Evolutionary conservation across 2,797 vertebrate species (phyloP), one percentile per base, ranked within the genome.

Genomic region (Buphagus erythrorhynchus): DNA sequence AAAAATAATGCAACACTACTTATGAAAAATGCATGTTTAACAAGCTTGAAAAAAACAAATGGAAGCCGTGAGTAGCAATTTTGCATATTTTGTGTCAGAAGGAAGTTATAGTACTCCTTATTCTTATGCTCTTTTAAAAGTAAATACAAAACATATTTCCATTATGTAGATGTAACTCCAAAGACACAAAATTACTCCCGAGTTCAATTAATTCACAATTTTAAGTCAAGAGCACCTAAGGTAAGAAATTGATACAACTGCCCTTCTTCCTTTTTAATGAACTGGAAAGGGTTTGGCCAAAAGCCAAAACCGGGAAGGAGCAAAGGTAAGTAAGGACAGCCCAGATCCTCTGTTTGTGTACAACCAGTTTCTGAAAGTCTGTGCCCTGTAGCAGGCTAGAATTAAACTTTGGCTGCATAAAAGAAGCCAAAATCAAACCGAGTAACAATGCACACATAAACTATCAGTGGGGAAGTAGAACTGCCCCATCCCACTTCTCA

Each of bases 311-410:
- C 1, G 0, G 10, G 28, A 76, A 71, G 42, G 0, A 15, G 38
- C 29, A 61, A 33, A 86, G 6, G 40, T 4, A 63, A 31, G 28
- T 0, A 5, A 68, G 28, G 51, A 24, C 43, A 75, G 58, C 6
- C 12, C 2, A 3, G 9, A 25, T 10, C 29, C 42, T 9, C 33
- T 4, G 0, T 6, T 31, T 48, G 42, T 3, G 0, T 5, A 59
- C 26, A 43, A 9, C 2, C 48, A 18, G 12, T 13, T 42, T 42
- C 42, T 4, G 3, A 52, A 45, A 67, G n/a, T 24, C 15, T 7
- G 1, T 7, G 58, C 17, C 15, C 45, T n/a, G 22, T 1, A 57
- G 42, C 49, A 68, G 1, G 0, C 31, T 2, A 36, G 29, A 76
- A 38, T 59, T 36, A 43, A 87, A 40, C 16, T n/a, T 1, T 4